Percentiles rank a stretch among this genome's conserved stretches.
Conservation (phyloP, 2,797 vertebrate genomes). For the Notolabrus celidotus region DNA sequence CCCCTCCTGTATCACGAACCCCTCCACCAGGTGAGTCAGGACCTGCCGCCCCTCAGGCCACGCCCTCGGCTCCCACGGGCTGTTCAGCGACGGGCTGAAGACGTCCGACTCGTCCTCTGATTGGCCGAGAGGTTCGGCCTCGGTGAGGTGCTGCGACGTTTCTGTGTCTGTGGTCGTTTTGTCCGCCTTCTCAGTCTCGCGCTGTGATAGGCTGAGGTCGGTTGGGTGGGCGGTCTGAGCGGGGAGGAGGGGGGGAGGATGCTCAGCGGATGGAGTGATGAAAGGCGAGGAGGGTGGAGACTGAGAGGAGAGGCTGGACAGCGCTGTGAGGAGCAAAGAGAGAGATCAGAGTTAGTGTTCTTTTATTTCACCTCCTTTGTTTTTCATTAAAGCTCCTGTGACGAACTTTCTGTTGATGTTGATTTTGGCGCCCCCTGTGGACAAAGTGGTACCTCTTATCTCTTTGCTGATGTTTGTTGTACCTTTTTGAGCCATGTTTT, state of each 20-base stretch:
- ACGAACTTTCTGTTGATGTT: no score
- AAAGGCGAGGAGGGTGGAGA: conserved; percentile 79
- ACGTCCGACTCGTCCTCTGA: conserved; percentile 53
- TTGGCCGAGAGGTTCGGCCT: conserved; percentile 20
- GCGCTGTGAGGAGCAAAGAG: conserved; percentile 65
- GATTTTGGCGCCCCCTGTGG: no score
- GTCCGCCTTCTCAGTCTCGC: conserved; percentile 25
- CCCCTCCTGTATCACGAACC: conserved; percentile 98
- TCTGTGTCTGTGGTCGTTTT: conserved; percentile 14
- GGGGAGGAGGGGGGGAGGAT: conserved; percentile 78
- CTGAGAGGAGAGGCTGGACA: conserved; percentile 85
- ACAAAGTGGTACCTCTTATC: no score
- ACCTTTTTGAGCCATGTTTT: no score
- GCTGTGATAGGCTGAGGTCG: conserved; percentile 59
- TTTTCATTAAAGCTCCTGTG: no score
- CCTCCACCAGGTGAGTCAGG: conserved; percentile 96
- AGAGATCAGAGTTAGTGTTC: neutral
- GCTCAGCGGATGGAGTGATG: conserved; percentile 76
- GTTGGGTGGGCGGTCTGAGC: conserved; percentile 37
- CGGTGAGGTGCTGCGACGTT: neutral
- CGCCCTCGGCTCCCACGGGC: conserved; percentile 65
- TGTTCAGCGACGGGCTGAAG: conserved; percentile 41
- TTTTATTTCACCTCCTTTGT: no score
- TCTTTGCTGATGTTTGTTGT: no score
- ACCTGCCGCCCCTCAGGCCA: conserved; percentile 87